Evolutionary conservation across 2,797 vertebrate genomes (phyloP), one percentile per base, ranked within the genome.

Genomic region (Hemitrygon akajei): DNA sequence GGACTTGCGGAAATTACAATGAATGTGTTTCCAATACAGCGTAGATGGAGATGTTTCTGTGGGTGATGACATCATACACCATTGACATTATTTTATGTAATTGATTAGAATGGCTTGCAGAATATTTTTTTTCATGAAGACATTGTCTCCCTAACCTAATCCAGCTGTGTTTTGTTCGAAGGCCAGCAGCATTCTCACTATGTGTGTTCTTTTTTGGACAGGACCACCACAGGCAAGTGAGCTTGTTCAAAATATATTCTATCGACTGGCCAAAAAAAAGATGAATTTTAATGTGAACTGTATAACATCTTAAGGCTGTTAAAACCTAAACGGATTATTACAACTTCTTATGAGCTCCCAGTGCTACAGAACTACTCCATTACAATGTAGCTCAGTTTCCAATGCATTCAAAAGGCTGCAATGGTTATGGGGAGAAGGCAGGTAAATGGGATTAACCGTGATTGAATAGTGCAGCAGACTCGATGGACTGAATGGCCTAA

Each of bases 81-180:
- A 86, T 63, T 86, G 82, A n/a, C 27, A 60, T 86, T n/a, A 86
- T 63, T 47, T 86, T 86, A 86, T 86, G 82, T 86, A 86, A 86
- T 86, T 86, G 82, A 86, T 63, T 63, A 86, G 82, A 86, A 12
- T 86, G 82, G 27, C 25, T 60, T 86, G 58, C 11, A 56, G 60
- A 86, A 63, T 56, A 86, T 12, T n/a, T 86, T 86, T 86, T 60
- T 66, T 66, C 82, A 60, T 86, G 82, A 60, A n/a, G 30, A 12
- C 56, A 86, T 27, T 58, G 30, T 86, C 82, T 58, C 82, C 60
- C 30, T 86, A 86, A 58, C 47, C 58, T 56, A 84, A 86, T 7
- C 11, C 82, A 86, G 56, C 82, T 86, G 82, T 86, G 27, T 63
- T 86, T 86, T n/a, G 27, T 27, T 86, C 56, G 56, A 86, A 86